phyloP scores from a whole-genome alignment of 1,140 invertebrate genomes.

The Sinonovacula constricta region DNA sequence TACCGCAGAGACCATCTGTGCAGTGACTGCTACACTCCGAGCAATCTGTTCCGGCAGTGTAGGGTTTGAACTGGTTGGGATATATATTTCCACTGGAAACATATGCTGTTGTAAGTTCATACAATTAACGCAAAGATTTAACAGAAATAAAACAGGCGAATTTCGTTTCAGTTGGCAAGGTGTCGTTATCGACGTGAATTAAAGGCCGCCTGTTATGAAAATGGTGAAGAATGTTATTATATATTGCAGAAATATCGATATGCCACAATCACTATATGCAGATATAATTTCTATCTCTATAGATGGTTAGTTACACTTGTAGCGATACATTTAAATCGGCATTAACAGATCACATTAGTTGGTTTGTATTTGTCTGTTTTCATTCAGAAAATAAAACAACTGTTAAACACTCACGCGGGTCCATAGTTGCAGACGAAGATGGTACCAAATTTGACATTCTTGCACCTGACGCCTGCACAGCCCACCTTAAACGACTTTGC shows the following conservation, averaged over 20 bases:
- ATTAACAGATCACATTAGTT: neutral
- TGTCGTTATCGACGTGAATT: too few relatives aligned
- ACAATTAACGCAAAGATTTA: neutral
- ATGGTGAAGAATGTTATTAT: neutral
- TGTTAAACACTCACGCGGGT: conserved; percentile 24
- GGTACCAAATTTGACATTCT: neutral
- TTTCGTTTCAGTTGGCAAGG: too few relatives aligned
- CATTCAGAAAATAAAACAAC: too few relatives aligned
- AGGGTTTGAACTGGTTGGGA: neutral
- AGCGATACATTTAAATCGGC: neutral
- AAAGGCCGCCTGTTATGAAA: neutral
- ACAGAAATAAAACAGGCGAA: too few relatives aligned
- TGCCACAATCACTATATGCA: neutral
- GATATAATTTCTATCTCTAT: neutral
- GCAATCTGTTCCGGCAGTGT: conserved; percentile 5
- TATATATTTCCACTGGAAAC: neutral
- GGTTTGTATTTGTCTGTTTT: neutral
- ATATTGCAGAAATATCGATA: neutral
- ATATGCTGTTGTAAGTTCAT: neutral
- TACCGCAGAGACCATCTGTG: conserved; percentile 33
- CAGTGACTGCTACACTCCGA: conserved; percentile 1
- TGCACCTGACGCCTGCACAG: conserved; percentile 29
- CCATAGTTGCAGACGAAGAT: conserved; percentile 46
- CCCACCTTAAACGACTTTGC: conserved; percentile 15
- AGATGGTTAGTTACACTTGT: neutral